These are phyloP conservation scores for Criorhina ranunculi DNA, from an alignment of 2,888 invertebrate genomes.

Conservation along the genomic window DNA sequence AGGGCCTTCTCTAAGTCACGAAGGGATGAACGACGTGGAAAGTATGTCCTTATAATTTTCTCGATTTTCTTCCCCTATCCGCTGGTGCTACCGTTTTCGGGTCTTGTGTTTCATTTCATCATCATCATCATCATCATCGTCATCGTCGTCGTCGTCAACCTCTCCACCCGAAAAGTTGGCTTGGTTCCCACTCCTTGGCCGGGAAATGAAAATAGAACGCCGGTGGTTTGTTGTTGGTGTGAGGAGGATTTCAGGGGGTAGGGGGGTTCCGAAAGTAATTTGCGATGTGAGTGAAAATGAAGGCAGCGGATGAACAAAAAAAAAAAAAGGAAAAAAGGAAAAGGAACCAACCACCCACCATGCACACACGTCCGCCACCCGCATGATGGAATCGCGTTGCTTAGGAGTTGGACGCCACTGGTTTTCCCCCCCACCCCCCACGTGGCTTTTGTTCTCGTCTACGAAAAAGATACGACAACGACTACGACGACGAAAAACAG, in stretches of 20 bases:
- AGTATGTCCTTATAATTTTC: slow-evolving; percentile 67
- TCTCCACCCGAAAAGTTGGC: slow-evolving; percentile 40
- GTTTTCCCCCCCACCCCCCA: slow-evolving; percentile 50
- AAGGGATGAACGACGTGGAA: slow-evolving; percentile 34
- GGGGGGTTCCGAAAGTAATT: slow-evolving; percentile 70
- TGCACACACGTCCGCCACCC: slow-evolving; percentile 68
- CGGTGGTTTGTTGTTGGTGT: slow-evolving; percentile 49
- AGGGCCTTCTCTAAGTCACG: slow-evolving; percentile 8
- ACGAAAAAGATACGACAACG: slow-evolving; percentile 47
- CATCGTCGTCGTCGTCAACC: slow-evolving; percentile 8
- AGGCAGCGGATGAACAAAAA: slow-evolving; percentile 51
- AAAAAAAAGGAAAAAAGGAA: slow-evolving; percentile 20
- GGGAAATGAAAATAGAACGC: slow-evolving; percentile 62
- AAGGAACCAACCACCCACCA: slow-evolving; percentile 53
- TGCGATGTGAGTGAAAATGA: slow-evolving; percentile 72
- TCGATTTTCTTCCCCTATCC: slow-evolving; percentile 47
- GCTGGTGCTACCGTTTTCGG: slow-evolving; percentile 43
- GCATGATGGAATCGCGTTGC: slow-evolving; percentile 73
- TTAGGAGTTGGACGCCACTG: slow-evolving; percentile 69
- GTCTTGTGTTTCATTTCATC: slow-evolving; percentile 72
- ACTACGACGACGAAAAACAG: slow-evolving; percentile 63
- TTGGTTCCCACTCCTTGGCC: slow-evolving; percentile 44
- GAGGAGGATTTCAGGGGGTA: slow-evolving; percentile 23
- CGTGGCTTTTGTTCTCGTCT: slow-evolving; percentile 68
- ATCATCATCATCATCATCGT: slow-evolving; percentile 57